phyloP scores from a whole-genome alignment of 2,113 vertebrate species.

The Eubucco bourcierii region DNA sequence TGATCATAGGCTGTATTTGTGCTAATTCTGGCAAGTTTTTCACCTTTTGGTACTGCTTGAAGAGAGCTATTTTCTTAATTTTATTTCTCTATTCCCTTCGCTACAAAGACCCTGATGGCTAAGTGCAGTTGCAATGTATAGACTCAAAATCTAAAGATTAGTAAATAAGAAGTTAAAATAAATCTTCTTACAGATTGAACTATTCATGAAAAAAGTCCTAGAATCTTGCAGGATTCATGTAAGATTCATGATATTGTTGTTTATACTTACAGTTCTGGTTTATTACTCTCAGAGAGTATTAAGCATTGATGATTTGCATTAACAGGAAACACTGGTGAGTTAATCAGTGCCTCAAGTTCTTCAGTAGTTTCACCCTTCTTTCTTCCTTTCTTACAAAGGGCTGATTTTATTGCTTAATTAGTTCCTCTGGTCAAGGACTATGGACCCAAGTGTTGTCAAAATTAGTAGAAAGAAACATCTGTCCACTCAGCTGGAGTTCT shows the following conservation, averaged over 20 bases:
- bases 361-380: neutral
- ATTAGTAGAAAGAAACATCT: conserved; percentile 49
- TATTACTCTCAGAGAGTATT: neutral
- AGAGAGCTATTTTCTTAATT: neutral
- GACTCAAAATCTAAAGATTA: neutral
- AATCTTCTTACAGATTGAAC: neutral
- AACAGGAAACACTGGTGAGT: conserved; percentile 30
- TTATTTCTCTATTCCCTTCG: neutral
- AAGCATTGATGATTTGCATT: neutral
- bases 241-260: neutral
- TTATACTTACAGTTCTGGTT: neutral
- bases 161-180: neutral
- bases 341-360: conserved; percentile 40
- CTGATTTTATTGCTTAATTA: conserved; percentile 64
- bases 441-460: conserved; percentile 32
- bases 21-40: neutral
- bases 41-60: neutral
- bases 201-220: neutral
- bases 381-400: conserved; percentile 35
- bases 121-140: neutral
- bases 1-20: neutral
- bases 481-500: neutral
- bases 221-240: neutral
- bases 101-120: neutral
- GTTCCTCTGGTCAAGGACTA: conserved; percentile 54